Conservation (phyloP, 2,797 vertebrate genomes). For the Lepilemur septentrionalis region DNA sequence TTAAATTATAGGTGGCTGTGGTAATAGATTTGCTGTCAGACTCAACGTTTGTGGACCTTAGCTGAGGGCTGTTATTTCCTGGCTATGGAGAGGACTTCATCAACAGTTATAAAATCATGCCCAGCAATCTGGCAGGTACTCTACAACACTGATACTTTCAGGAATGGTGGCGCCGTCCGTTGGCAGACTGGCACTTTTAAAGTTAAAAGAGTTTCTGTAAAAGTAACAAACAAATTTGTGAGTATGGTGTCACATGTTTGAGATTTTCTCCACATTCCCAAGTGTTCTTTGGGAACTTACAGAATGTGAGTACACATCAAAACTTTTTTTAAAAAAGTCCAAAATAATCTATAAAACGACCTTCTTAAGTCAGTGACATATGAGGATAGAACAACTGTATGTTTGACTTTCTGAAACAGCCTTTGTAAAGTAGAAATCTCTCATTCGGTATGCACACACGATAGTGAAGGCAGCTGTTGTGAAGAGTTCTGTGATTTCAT, state of each 20-base stretch:
- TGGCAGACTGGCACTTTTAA: neutral
- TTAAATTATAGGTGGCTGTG: slow-evolving; percentile 34
- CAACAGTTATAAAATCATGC: slow-evolving; percentile 11
- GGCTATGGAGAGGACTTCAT: slow-evolving; percentile 33
- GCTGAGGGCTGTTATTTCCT: slow-evolving; percentile 52
- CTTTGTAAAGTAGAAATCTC: neutral
- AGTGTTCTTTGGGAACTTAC: neutral
- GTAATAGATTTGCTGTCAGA: slow-evolving; percentile 31
- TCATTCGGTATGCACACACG: neutral
- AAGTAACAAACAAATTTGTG: neutral
- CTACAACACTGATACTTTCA: neutral
- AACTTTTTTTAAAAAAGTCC: neutral
- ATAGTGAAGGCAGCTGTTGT: neutral
- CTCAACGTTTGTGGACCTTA: neutral
- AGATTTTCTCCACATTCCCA: neutral
- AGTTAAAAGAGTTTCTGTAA: slow-evolving; percentile 14
- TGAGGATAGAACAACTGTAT: neutral
- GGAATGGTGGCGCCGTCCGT: neutral
- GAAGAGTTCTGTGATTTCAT: neutral
- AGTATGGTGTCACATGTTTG: neutral
- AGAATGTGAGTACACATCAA: neutral
- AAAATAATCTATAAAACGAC: neutral
- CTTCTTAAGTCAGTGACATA: neutral
- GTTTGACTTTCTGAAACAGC: slow-evolving; percentile 16
- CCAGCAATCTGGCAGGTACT: slow-evolving; percentile 10